Percentiles rank a stretch among this genome's conserved stretches.
Evolutionary conservation across 2,888 invertebrate genomes (phyloP).

Genomic region (Chloroclysta siterata): DNA sequence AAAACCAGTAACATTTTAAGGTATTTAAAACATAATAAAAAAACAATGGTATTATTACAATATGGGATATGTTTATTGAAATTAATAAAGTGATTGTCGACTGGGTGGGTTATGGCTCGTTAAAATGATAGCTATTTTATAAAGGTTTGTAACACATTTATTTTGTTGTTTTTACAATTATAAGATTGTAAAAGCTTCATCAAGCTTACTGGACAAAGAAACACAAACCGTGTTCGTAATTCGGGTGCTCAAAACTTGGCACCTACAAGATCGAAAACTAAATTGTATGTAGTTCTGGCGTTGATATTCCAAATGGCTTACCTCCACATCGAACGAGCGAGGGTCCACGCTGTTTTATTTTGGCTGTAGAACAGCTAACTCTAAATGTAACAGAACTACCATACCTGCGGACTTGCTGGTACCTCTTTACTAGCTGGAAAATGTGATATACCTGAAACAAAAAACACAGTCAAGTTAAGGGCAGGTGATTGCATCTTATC

Average conservation of each 20-base stretch:
- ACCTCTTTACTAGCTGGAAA: constrained; percentile 33
- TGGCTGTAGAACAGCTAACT: neutral
- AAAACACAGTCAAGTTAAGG: constrained; percentile 48
- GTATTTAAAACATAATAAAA: too few species aligned
- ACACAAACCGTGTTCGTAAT: neutral
- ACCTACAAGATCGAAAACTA: neutral
- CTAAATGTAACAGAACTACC: constrained; percentile 1
- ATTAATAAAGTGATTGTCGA: constrained; percentile 32
- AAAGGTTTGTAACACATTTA: constrained; percentile 59
- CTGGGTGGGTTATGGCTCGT: too few species aligned
- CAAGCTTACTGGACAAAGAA: too few species aligned
- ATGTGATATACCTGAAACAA: constrained; percentile 65
- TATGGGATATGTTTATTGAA: too few species aligned
- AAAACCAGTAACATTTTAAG: too few species aligned
- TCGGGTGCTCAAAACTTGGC: constrained; percentile 34
- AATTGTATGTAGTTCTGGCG: neutral
- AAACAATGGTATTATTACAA: too few species aligned
- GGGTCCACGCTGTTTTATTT: neutral
- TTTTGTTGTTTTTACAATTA: too few species aligned
- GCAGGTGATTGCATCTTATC: too few species aligned
- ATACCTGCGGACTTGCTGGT: constrained; percentile 36
- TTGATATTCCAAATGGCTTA: constrained; percentile 6
- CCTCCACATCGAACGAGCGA: constrained; percentile 1
- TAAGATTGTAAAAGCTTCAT: constrained; percentile 37
- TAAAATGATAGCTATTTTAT: constrained; percentile 55